These are phyloP conservation scores for Hymenopus coronatus DNA, from an alignment of 2,888 invertebrate genomes.

Conservation along the genomic window DNA sequence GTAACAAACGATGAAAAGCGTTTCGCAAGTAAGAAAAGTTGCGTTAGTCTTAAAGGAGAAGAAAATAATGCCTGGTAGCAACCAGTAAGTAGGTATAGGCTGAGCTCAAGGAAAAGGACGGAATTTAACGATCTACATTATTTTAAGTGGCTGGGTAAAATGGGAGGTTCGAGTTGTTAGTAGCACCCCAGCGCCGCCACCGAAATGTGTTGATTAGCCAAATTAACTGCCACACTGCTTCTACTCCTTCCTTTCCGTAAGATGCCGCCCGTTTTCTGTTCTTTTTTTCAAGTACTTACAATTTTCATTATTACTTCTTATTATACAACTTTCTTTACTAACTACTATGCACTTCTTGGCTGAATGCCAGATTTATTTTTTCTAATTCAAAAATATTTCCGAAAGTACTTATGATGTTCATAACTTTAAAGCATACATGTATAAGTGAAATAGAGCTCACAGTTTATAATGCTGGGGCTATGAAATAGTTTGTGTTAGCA, in stretches of 20 bases:
- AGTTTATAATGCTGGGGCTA: too few species aligned
- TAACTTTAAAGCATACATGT: too few species aligned
- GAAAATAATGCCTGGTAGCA: neutral
- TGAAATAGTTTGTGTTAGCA: too few species aligned
- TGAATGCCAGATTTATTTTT: neutral
- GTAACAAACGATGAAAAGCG: constrained; percentile 1
- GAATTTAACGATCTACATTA: constrained; percentile 29
- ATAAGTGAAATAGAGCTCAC: too few species aligned
- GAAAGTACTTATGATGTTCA: neutral
- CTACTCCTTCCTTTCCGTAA: neutral
- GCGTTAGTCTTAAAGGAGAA: neutral
- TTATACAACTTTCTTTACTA: constrained; percentile 9
- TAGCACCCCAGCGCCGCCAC: neutral
- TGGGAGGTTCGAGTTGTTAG: constrained; percentile 16
- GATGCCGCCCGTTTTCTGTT: neutral
- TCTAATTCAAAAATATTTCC: neutral
- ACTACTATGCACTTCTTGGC: neutral
- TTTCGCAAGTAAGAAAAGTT: neutral
- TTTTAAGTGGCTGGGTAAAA: constrained; percentile 25
- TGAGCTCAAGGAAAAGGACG: constrained; percentile 14
- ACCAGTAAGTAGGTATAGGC: constrained; percentile 11
- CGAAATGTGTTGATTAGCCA: constrained; percentile 28
- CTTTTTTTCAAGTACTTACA: neutral
- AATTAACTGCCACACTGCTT: constrained; percentile 23
- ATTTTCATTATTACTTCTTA: constrained; percentile 11